Base-by-base conservation (phyloP, 2,888 invertebrate genomes). In the Tolmerus cingulatus region DNA sequence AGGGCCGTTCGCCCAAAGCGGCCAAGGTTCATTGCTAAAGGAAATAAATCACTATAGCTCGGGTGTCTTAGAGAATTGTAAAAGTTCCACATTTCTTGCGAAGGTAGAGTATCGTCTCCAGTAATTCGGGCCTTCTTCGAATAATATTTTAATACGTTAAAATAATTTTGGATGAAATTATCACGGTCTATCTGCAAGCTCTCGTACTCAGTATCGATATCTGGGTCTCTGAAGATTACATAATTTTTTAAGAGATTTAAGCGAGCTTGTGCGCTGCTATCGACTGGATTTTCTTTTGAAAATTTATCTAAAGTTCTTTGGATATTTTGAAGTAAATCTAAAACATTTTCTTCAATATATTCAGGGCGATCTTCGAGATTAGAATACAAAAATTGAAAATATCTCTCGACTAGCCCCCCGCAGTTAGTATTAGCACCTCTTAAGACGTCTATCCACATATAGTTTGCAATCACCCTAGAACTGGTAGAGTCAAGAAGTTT, bases 331-430 rank as follows among this genome's bases (percentile, higher is more conserved):
- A 82, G 34, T 7, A 82, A 19, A 12, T 34, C 27, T 19, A 57
- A 40, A 37, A 82, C 37, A 12, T 66, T 82, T 40, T 34, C 30
- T 7, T 82, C 82, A 57, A 23, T 82, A 19, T 82, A 82, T 12
- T 82, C 23, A 14, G 82, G 82, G 2, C 82, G 55, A 2, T 82
- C 82, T 57, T 82, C 82, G 27, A 57, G 37, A 23, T 57, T 34
- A 2, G 82, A 82, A 40, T 57, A 82, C 8, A 82, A 30, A 82
- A 82, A 66, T 7, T 82, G 82, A 30, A 82, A 82, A 66, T 82
- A 82, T 82, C 9, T 30, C 19, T 82, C 82, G 14, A 82, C 37
- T 7, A 82, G 14, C 8, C 7, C 37, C 5, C 19, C 82, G 51
- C 82, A 82, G n/a, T 66, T 57, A 82, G 40, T 40, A 40, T 12